A percentile compares a stretch with the other conserved stretches of the same genome.
These are phyloP conservation scores for Drosophila falleni DNA, from an alignment of 2,888 invertebrate genomes.

Conservation along the genomic window DNA sequence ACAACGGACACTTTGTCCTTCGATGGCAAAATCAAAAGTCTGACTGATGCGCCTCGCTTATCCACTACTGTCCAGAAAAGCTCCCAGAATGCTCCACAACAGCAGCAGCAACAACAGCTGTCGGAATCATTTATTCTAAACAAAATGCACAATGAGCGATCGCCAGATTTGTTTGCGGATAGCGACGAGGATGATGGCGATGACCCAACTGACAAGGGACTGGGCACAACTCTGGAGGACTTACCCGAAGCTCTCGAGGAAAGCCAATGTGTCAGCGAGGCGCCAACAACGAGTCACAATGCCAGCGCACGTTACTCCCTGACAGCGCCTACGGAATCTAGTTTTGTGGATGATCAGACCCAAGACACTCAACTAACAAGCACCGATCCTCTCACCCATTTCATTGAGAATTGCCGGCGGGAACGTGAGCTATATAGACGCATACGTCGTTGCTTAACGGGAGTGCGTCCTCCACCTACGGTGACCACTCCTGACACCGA, in stretches of 20 bases:
- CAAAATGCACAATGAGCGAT: constrained; percentile 84
- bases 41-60: constrained; percentile 49
- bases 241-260: constrained; percentile 63
- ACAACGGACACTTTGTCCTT: constrained; percentile 74
- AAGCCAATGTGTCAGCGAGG: constrained; percentile 48
- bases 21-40: constrained; percentile 83
- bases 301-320: constrained; percentile 62
- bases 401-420: constrained; percentile 76
- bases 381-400: constrained; percentile 55
- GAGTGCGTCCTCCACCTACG: constrained; percentile 91
- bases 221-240: constrained; percentile 48
- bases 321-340: constrained; percentile 75
- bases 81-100: constrained; percentile 50
- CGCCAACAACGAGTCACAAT: constrained; percentile 32
- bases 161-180: constrained; percentile 90
- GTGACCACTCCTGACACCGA: constrained; percentile 89
- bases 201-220: constrained; percentile 38
- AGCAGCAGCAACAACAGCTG: constrained; percentile 22
- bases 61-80: constrained; percentile 49
- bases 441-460: constrained; percentile 88
- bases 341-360: constrained; percentile 79
- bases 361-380: constrained; percentile 55
- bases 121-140: constrained; percentile 68
- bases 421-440: constrained; percentile 82
- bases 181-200: constrained; percentile 85